phyloP scores from a whole-genome alignment of 2,888 invertebrate genomes.

The Teleiodes luculella region DNA sequence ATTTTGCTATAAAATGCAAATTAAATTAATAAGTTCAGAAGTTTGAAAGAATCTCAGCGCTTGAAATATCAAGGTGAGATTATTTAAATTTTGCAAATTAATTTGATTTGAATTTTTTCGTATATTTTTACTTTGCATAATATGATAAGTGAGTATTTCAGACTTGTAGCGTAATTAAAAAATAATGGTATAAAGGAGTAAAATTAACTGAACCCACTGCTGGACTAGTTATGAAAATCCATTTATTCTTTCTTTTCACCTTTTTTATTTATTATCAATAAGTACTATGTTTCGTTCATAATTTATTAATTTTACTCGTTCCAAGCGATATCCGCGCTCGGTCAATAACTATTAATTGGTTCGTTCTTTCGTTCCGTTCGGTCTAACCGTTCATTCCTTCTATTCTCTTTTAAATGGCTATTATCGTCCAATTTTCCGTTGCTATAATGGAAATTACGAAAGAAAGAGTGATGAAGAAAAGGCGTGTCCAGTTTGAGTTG shows the following conservation, averaged over 20 bases:
- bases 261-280: too few relatives aligned
- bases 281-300: too few relatives aligned
- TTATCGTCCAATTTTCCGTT: constrained; percentile 49
- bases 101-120: not conserved
- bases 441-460: constrained; percentile 45
- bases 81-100: not conserved
- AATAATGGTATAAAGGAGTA: too few relatives aligned
- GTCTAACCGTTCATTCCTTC: constrained; percentile 26
- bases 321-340: too few relatives aligned
- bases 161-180: too few relatives aligned
- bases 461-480: constrained; percentile 32
- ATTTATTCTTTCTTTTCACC: too few relatives aligned
- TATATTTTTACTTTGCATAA: too few relatives aligned
- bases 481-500: constrained; percentile 15
- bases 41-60: not conserved
- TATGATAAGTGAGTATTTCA: too few relatives aligned
- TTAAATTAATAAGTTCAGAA: not conserved
- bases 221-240: too few relatives aligned
- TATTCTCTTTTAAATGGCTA: constrained; percentile 37
- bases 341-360: not conserved
- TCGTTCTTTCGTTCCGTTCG: constrained; percentile 1
- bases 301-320: too few relatives aligned
- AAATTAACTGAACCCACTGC: too few relatives aligned
- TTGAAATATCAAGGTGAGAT: not conserved
- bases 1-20: not conserved